Conservation (phyloP, 2,888 invertebrate species). For the Phrixothrix hirtus region DNA sequence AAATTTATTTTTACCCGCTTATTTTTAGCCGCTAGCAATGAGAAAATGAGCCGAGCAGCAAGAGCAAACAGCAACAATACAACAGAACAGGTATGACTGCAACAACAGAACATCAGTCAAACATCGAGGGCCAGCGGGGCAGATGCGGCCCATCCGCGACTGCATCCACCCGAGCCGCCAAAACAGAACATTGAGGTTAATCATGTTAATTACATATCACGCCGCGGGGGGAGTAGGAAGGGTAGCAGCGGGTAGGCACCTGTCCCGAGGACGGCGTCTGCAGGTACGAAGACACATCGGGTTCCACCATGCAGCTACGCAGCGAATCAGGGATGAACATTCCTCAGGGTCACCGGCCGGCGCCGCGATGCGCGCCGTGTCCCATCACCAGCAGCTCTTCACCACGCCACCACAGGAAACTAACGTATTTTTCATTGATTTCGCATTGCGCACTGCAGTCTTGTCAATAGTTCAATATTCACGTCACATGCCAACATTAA, state of each 20-base stretch:
- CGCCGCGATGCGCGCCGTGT: conserved; percentile 49
- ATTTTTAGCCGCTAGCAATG: conserved; percentile 54
- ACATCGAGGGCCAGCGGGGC: conserved; percentile 48
- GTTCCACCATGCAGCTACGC: conserved; percentile 95
- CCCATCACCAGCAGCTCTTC: conserved; percentile 49
- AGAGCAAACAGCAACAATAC: conserved; percentile 47
- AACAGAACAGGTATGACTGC: conserved; percentile 48
- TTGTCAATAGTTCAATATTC: conserved; percentile 34
- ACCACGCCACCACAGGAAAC: conserved; percentile 35
- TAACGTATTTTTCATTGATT: conserved; percentile 47
- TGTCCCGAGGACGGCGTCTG: conserved; percentile 95
- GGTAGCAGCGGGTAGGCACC: conserved; percentile 70
- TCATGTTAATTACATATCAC: conserved; percentile 60
- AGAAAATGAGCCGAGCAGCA: conserved; percentile 45
- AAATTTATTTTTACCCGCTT: conserved; percentile 51
- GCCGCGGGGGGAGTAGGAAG: conserved; percentile 59
- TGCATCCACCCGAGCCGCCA: conserved; percentile 41
- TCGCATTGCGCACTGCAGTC: conserved; percentile 47
- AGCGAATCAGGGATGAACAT: conserved; percentile 93
- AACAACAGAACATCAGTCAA: conserved; percentile 42
- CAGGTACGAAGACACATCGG: conserved; percentile 91
- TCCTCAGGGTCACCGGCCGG: conserved; percentile 58
- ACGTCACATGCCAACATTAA: conserved; percentile 37
- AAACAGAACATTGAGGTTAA: conserved; percentile 58
- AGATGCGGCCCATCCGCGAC: conserved; percentile 38